A percentile compares a stretch with the other conserved stretches of the same genome.
These are phyloP conservation scores for Leuctra nigra DNA, from an alignment of 2,888 invertebrate species.

Conservation along the genomic window DNA sequence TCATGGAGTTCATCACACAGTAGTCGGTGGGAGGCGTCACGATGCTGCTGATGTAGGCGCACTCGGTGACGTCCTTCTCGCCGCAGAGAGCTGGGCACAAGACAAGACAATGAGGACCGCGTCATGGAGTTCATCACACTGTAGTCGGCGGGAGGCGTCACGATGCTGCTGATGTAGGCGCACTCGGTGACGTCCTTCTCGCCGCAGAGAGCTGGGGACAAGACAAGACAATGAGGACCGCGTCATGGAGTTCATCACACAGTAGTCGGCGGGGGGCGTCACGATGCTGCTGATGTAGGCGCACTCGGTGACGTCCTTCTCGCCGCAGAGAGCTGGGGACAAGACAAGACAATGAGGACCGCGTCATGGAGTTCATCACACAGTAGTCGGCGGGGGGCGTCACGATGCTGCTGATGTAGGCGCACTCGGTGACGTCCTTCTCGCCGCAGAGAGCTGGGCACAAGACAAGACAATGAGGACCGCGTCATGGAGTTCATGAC, in stretches of 20 bases:
- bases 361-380: no score
- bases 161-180: neutral
- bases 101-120: neutral
- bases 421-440: constrained; percentile 1
- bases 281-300: neutral
- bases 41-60: constrained; percentile 2
- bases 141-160: neutral
- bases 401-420: neutral
- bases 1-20: no score
- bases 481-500: no score
- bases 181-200: neutral
- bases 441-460: neutral
- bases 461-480: no score
- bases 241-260: no score
- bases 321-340: neutral
- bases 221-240: no score
- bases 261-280: neutral
- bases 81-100: neutral
- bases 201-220: neutral
- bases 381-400: no score
- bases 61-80: constrained; percentile 3
- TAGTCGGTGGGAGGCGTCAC: neutral
- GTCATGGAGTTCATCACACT: neutral
- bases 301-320: constrained; percentile 1
- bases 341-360: no score